phyloP scores from a whole-genome alignment of 2,888 invertebrate species.

The Stenolophus ochropezus region DNA sequence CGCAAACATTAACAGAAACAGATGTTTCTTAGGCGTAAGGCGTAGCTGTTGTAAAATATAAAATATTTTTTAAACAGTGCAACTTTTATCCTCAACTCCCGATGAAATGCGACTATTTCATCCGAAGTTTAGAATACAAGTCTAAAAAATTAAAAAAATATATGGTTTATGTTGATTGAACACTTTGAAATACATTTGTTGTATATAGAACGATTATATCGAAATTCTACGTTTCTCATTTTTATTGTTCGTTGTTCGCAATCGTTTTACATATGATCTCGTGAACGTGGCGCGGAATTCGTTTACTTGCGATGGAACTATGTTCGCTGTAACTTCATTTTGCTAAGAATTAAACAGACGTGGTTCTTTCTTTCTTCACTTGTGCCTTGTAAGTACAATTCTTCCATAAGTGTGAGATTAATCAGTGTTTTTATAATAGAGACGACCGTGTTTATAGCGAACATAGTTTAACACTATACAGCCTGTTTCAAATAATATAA shows the following conservation, averaged over 20 bases:
- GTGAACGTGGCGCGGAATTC: conserved; percentile 17
- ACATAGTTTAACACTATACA: conserved; percentile 19
- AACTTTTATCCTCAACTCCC: background rate
- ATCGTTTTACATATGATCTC: conserved; percentile 42
- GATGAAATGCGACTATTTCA: background rate
- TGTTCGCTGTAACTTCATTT: conserved; percentile 30
- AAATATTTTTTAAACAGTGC: background rate
- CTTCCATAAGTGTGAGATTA: conserved; percentile 44
- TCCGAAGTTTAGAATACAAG: background rate
- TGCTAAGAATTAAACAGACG: conserved; percentile 4
- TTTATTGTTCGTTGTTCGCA: conserved; percentile 26
- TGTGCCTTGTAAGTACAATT: conserved; percentile 54
- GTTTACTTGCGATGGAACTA: conserved; percentile 13
- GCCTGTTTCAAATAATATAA: background rate
- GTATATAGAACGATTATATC: conserved; percentile 35
- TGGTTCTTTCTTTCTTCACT: conserved; percentile 53
- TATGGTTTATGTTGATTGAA: conserved; percentile 16
- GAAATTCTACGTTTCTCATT: background rate
- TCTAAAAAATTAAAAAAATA: background rate
- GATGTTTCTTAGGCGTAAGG: background rate
- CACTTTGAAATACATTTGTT: conserved; percentile 26
- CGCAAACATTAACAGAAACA: conserved; percentile 3
- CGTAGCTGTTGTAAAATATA: background rate
- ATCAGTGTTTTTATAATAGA: conserved; percentile 1
- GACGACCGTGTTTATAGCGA: conserved; percentile 1